Percentiles rank a stretch among this genome's conserved stretches.
These are phyloP conservation scores for Buteo buteo DNA, from an alignment of 2,113 vertebrate genomes.

Conservation along the genomic window DNA sequence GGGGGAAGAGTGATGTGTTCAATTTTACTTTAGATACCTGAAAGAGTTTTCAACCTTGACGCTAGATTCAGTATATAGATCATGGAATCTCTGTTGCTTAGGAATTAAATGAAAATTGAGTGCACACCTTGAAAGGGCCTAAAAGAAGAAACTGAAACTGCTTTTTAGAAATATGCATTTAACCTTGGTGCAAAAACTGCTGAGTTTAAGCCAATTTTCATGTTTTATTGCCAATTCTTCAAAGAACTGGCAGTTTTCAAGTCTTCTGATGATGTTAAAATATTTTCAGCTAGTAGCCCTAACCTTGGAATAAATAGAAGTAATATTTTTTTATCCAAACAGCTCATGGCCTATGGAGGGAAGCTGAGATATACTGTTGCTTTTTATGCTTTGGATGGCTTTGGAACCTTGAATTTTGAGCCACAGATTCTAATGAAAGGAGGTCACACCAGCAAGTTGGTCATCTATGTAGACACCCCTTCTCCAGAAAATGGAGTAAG, in stretches of 20 bases:
- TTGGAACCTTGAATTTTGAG: constrained; percentile 85
- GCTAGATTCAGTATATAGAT: neutral
- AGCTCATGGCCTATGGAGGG: constrained; percentile 90
- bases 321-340: neutral
- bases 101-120: neutral
- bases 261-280: neutral
- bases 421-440: constrained; percentile 92
- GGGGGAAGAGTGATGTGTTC: neutral
- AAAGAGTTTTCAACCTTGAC: neutral
- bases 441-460: constrained; percentile 77
- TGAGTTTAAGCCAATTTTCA: neutral
- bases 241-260: neutral
- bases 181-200: neutral
- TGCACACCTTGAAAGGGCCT: neutral
- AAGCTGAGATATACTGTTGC: constrained; percentile 78
- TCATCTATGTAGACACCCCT: constrained; percentile 80
- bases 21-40: neutral
- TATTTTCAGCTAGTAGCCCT: neutral
- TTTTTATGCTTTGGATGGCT: constrained; percentile 81
- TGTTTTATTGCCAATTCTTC: neutral
- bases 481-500: constrained; percentile 79
- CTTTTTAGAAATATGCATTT: neutral
- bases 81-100: neutral
- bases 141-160: neutral
- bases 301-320: neutral